Conservation (phyloP, 2,113 vertebrate species). For the Psettodes erumei region DNA sequence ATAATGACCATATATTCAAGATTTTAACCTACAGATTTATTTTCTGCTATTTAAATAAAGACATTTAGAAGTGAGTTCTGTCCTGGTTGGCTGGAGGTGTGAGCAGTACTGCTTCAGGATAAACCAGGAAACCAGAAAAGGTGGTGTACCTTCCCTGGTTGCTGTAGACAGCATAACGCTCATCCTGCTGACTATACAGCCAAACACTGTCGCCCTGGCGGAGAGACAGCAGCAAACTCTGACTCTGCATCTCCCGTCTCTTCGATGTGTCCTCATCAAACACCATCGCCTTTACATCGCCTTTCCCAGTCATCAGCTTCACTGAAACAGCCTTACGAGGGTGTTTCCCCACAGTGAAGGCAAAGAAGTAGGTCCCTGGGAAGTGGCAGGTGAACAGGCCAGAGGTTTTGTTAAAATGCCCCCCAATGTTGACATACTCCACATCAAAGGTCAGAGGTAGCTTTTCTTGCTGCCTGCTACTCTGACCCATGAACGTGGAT, state of each 20-base stretch:
- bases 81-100: slow-evolving; percentile 26
- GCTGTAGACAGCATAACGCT: slow-evolving; percentile 84
- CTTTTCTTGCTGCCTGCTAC: slow-evolving; percentile 53
- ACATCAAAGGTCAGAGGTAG: slow-evolving; percentile 82
- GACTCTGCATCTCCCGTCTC: slow-evolving; percentile 85
- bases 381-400: slow-evolving; percentile 82
- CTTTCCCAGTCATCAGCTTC: slow-evolving; percentile 83
- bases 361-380: slow-evolving; percentile 83
- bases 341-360: slow-evolving; percentile 85
- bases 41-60: not conserved
- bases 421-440: slow-evolving; percentile 85
- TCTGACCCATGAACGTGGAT: slow-evolving; percentile 76
- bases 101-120: slow-evolving; percentile 64
- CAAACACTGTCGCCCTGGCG: slow-evolving; percentile 77
- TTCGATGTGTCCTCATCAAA: slow-evolving; percentile 84
- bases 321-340: slow-evolving; percentile 82
- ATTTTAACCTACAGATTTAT: slow-evolving; percentile 10
- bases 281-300: slow-evolving; percentile 85
- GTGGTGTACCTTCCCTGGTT: slow-evolving; percentile 86
- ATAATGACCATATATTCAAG: slow-evolving; percentile 1
- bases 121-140: slow-evolving; percentile 85
- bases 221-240: slow-evolving; percentile 82
- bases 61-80: slow-evolving; percentile 65
- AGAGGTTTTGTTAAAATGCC: slow-evolving; percentile 81
- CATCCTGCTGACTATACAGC: slow-evolving; percentile 86